Evolutionary conservation across 2,113 vertebrate species (phyloP), one percentile per base, ranked within the genome.

Genomic region (Colossoma macropomum): DNA sequence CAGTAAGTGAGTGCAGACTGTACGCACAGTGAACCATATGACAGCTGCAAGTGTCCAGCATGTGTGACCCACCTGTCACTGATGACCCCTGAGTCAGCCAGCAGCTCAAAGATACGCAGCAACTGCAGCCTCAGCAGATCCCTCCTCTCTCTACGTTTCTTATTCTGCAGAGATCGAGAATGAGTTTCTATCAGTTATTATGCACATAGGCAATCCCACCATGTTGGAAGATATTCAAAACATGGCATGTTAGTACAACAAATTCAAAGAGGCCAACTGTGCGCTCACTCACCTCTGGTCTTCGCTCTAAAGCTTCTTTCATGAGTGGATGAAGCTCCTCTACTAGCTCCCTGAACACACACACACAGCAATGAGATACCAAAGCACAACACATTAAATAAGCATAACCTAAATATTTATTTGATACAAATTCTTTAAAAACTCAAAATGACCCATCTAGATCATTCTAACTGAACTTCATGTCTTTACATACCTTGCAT

Each of bases 291-390:
- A 99, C 98, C 96, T 99, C 98, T 70, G 97, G 98, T 88, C 97
- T 96, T 79, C 97, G 96, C 88, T 99, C 98, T 86, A 99, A 93
- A 5, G 97, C 97, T 91, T 99, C 98, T 90, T 99, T 99, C 97
- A 99, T 99, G 84, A 99, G 87, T 8, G 98, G 98, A 86, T 99
- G 97, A 60, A 99, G 97, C 88, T 99, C 98, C 94, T 99, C 98
- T 1, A 99, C 97, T n/a, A 99, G 91, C 89, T 99, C 98, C 87
- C 98, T 99, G 82, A 54, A 86, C 65, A 70, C 73, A 90, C 54
- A 62, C n/a, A 84, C 0, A 84, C 0, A 45, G 41, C 5, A 45
- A 45, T 45, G 41, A 45, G 41, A 81, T 16, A 81, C 16, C 5
- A 8, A 27, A 19, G 75, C 1, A 28, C 23, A 73, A 11, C 9